Evolutionary conservation across 2,888 invertebrate species (phyloP), one percentile per base, ranked within the genome.

Genomic region (Dinocampus coccinellae): DNA sequence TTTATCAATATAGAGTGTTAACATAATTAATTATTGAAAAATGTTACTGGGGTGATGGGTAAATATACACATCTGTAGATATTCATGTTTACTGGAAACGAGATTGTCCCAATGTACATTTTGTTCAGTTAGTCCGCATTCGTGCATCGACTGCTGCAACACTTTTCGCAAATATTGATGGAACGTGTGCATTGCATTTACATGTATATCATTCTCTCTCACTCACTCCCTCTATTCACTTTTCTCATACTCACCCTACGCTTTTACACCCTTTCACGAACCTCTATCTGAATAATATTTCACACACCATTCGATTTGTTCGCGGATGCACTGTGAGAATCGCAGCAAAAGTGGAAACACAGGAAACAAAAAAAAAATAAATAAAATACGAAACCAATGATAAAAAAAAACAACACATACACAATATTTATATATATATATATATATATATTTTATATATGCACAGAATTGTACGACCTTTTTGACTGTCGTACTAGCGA

Each of bases 141-240:
- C 75, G 76, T 72, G 73, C 72, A 72, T 73, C 72, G 72, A 73
- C 73, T 70, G 72, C 73, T 70, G 65, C 74, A 75, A 80, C 80
- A 81, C 79, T 84, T 84, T 81, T 78, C 78, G 79, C 81, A 84
- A 85, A 85, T 85, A 85, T 85, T 85, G 81, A 82, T 78, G 75
- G 83, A 85, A 85, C 84, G 84, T 85, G 84, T 77, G 78, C 78
- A 76, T 78, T 75, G 77, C 73, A 76, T 66, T 66, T 57, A 57
- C 66, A 57, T 57, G 36, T 55, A 36, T 29, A 34, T 55, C 39
- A 16, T 66, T 55, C 13, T 55, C 7, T 29, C 13, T 11, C 11
- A 55, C n/a, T 26, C 11, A 26, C 26, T 55, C 6, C 24, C 29
- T 29, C 55, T n/a, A n/a, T 20, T 47, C 7, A 16, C 47, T 7